Base-by-base conservation (phyloP, 2,113 vertebrate genomes). In the Mesocricetus auratus region DNA sequence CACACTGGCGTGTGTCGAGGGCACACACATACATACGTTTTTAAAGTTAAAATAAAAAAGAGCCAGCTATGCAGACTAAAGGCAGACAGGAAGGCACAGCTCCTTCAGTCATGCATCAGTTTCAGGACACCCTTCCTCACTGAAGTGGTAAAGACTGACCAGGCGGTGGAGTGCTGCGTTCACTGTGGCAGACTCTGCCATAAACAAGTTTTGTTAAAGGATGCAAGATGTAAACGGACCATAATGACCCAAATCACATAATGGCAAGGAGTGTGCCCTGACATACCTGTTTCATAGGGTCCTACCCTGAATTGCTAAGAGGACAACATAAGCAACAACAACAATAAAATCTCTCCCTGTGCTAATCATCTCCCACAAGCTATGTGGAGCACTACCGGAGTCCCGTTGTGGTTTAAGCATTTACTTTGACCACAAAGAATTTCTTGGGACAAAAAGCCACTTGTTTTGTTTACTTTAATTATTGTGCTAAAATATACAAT, bases 401-500 rank as follows among this genome's bases (percentile, higher is more conserved):
- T 3, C 12, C n/a, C 26, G 31, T 53, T 45, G 75, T 29, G 33
- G n/a, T 50, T 77, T 7, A 60, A 73, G 66, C 2, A 21, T 9
- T 50, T n/a, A 71, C 71, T 81, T 71, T 78, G 39, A 21, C 60
- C 62, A 26, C 64, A 71, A 86, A 81, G n/a, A 75, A 77, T 58
- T 89, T 21, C 10, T 36, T 7, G n/a, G 8, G 33, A 83, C n/a
- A 73, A 87, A 87, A 74, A 86, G 26, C 9, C 53, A 60, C 26
- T 90, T 74, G 15, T 78, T 71, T 86, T 62, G 77, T 71, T 90
- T 82, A 82, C 39, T 58, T n/a, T 85, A 42, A 45, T 73, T 89
- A 90, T 74, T 73, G 56, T 66, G 64, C 11, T 29, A 93, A 90
- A 78, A 22, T 53, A 53, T 9, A 29, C 33, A 22, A 42, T 62